Conservation (phyloP, 2,888 invertebrate genomes). For the Agrypnus murinus region DNA sequence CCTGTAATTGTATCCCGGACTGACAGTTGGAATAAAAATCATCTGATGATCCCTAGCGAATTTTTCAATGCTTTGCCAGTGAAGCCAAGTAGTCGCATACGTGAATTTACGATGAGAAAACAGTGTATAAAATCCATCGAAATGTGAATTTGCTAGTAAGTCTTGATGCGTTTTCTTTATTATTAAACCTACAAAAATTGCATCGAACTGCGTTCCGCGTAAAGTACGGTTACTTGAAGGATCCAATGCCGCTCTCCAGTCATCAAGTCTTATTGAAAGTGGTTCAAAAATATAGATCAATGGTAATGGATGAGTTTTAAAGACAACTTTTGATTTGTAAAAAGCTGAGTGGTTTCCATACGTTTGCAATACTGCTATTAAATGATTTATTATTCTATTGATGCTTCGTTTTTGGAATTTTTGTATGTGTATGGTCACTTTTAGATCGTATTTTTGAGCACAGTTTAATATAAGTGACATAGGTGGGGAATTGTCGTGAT, state of each 20-base stretch:
- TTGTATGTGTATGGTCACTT: conserved; percentile 74
- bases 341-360: conserved; percentile 74
- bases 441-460: conserved; percentile 68
- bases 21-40: conserved; percentile 79
- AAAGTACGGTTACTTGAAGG: conserved; percentile 67
- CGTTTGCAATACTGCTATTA: conserved; percentile 68
- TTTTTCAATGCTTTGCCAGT: conserved; percentile 69
- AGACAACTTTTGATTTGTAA: conserved; percentile 68
- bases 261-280: conserved; percentile 70
- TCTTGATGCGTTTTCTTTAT: conserved; percentile 72
- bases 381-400: conserved; percentile 68
- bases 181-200: conserved; percentile 73
- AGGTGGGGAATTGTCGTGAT: conserved; percentile 58
- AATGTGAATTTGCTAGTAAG: conserved; percentile 70
- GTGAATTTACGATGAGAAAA: conserved; percentile 76
- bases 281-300: conserved; percentile 77
- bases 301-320: conserved; percentile 65
- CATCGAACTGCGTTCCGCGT: conserved; percentile 73
- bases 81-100: conserved; percentile 74
- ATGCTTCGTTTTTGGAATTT: conserved; percentile 72
- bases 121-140: conserved; percentile 76
- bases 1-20: conserved; percentile 80
- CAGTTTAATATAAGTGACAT: conserved; percentile 53
- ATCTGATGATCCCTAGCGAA: conserved; percentile 74
- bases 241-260: conserved; percentile 72